These are phyloP conservation scores for Calyptomena viridis DNA, from an alignment of 2,113 vertebrate genomes.

Conservation along the genomic window DNA sequence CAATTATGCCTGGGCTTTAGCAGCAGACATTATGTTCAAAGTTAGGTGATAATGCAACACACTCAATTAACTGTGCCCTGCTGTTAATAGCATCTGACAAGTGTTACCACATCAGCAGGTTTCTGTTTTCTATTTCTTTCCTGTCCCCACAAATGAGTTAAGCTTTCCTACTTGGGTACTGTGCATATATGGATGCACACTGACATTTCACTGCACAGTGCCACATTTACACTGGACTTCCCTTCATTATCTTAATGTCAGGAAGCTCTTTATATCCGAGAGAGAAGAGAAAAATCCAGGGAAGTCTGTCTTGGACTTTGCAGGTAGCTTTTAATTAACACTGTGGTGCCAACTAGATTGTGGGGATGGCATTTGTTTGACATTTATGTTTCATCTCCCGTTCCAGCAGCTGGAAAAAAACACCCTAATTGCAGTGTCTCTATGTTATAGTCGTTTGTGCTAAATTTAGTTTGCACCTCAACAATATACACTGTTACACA, in stretches of 20 bases:
- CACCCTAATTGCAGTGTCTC: neutral
- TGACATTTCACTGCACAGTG: neutral
- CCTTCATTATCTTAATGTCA: neutral
- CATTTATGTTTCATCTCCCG: slow-evolving; percentile 24
- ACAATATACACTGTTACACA: neutral
- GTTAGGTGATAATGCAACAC: neutral
- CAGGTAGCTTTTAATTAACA: slow-evolving; percentile 39
- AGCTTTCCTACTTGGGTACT: neutral
- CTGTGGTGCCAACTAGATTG: neutral
- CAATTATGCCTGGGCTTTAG: neutral
- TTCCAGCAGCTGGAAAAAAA: slow-evolving; percentile 9
- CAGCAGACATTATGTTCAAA: neutral
- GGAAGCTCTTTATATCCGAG: neutral
- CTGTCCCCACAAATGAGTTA: neutral
- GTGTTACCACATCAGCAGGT: neutral
- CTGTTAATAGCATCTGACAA: slow-evolving; percentile 4
- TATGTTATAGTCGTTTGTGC: neutral
- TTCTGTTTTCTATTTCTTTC: neutral
- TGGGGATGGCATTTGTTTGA: slow-evolving; percentile 11
- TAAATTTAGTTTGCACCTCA: slow-evolving; percentile 1
- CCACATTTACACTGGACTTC: neutral
- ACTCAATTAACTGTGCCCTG: neutral
- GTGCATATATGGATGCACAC: neutral
- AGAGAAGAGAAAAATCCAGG: neutral
- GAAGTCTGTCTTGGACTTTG: neutral